A percentile compares a stretch with the other conserved stretches of the same genome.
Evolutionary conservation across 2,888 invertebrate genomes (phyloP).

Genomic region (Thymelicus sylvestris): DNA sequence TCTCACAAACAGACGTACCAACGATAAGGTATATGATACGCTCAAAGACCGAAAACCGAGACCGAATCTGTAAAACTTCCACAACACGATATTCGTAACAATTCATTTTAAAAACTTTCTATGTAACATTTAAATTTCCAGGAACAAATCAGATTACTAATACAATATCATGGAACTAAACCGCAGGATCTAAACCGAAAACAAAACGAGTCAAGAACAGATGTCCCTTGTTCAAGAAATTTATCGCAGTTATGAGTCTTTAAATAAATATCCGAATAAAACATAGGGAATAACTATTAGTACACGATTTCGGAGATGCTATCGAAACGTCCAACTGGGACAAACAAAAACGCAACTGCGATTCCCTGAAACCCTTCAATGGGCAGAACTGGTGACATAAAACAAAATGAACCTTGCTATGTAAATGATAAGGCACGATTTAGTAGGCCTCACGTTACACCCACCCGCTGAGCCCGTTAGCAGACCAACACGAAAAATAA

Average conservation of each 20-base stretch:
- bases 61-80: no score
- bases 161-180: constrained; percentile 2
- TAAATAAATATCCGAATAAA: constrained; percentile 39
- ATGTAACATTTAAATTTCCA: background rate
- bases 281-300: constrained; percentile 48
- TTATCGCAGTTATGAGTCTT: constrained; percentile 33
- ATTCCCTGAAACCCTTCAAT: constrained; percentile 72
- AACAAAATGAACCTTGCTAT: constrained; percentile 52
- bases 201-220: constrained; percentile 29
- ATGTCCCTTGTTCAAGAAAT: constrained; percentile 31
- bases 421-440: constrained; percentile 51
- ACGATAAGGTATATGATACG: no score
- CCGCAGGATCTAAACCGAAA: constrained; percentile 3
- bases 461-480: constrained; percentile 81
- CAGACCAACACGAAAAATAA: constrained; percentile 79
- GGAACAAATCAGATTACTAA: constrained; percentile 11
- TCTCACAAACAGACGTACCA: no score
- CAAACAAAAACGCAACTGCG: constrained; percentile 65
- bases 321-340: constrained; percentile 68
- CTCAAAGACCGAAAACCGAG: no score
- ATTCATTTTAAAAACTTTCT: no score
- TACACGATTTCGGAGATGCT: constrained; percentile 62
- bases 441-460: constrained; percentile 43
- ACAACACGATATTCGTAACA: no score
- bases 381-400: constrained; percentile 45